Evolutionary conservation across 2,113 vertebrate species (phyloP).

Genomic region (Condylura cristata): DNA sequence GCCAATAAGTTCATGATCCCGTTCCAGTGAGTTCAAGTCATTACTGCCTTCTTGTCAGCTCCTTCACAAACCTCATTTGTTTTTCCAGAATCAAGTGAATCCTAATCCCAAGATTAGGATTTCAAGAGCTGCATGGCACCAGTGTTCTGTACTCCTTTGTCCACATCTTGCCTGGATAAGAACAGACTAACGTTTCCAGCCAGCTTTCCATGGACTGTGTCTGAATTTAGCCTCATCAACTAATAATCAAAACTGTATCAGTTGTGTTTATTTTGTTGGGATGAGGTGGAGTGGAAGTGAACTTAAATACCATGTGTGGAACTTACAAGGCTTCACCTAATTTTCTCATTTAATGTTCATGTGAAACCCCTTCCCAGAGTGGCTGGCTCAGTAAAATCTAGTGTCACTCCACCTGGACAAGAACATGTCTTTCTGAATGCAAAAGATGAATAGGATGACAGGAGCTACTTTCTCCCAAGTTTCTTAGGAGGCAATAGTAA

Average conservation of each 20-base stretch:
- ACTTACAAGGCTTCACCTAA: neutral
- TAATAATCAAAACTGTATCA: neutral
- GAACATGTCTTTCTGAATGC: neutral
- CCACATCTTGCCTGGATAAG: neutral
- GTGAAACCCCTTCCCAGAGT: neutral
- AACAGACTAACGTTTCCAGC: neutral
- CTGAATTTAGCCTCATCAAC: conserved; percentile 1
- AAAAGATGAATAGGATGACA: neutral
- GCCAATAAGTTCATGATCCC: neutral
- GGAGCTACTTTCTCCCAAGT: neutral
- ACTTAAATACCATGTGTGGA: neutral
- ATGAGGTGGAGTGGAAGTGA: neutral
- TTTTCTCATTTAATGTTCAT: neutral
- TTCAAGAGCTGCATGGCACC: neutral
- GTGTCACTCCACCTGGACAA: neutral
- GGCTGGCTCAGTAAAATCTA: neutral
- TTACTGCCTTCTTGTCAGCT: neutral
- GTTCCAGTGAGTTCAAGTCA: neutral
- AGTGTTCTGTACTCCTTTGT: neutral
- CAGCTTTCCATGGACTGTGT: neutral
- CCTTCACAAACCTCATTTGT: neutral
- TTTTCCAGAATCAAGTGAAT: conserved; percentile 4
- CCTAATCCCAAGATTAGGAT: neutral
- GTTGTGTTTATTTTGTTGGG: neutral
- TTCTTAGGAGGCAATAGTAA: neutral